Base-by-base conservation (phyloP, 2,113 vertebrate genomes). In the Penelope pileata region DNA sequence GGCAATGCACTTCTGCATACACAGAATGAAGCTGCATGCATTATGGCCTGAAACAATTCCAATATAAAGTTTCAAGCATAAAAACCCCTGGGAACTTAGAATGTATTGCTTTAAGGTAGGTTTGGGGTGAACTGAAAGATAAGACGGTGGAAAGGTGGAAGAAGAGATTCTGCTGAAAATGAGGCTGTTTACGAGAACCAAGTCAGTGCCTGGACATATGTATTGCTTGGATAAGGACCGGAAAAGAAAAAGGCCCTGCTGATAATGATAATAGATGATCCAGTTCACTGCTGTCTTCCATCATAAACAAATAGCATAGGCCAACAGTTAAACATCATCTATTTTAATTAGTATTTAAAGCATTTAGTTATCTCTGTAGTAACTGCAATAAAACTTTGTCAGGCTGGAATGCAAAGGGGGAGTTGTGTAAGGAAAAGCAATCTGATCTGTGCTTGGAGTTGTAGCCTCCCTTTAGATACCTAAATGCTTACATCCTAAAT, bases 31-130 rank as follows among this genome's bases (percentile, higher is more conserved):
- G 72, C 90, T 86, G 86, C 66, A 93, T 92, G 67, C 81, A 89
- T 96, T 97, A 94, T 94, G 93, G 85, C 80, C 88, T 94, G 95
- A 97, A 80, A 86, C 64, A 96, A 96, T 97, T 96, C 94, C 95
- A 96, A 70, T 86, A 86, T 88, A 85, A 93, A 85, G 90, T 94
- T 97, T 97, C 78, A 96, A 97, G 93, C 70, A 77, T 40, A 40
- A 91, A 85, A 73, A 93, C 83, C 3, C 10, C 72, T 72, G 23
- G 34, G 34, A 94, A 92, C 36, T 92, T 93, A 90, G 64, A 95
- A 96, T 88, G 45, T 90, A 95, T 90, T 94, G 59, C 81, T 96
- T 93, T 93, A 93, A 97, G 88, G 79, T 93, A 96, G 84, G 88
- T 95, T 97, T 56, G 80, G 92, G 84, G 88, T 72, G 87, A 97